Evolutionary conservation across 35 echinoderm and acorn worm species (phyloP).

Genomic region (Stichopus chloronotus): DNA sequence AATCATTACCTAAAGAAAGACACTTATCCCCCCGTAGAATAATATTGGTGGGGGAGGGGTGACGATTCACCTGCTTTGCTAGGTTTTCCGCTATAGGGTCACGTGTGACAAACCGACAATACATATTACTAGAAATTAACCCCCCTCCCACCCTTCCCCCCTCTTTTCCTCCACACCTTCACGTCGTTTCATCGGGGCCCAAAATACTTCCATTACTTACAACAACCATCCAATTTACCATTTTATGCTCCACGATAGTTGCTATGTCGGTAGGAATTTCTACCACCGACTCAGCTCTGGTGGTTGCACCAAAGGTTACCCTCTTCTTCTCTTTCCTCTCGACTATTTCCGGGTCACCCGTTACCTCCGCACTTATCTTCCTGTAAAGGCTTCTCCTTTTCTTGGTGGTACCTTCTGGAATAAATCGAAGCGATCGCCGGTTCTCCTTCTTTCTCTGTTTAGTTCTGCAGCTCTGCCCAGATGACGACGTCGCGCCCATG

Average conservation of each 20-base stretch:
- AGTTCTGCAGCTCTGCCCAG: background rate
- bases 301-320: background rate
- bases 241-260: conserved; percentile 25
- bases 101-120: too few relatives aligned
- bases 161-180: too few relatives aligned
- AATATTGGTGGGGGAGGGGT: too few relatives aligned
- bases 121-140: too few relatives aligned
- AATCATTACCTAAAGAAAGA: too few relatives aligned
- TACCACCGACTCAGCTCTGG: background rate
- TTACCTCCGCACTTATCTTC: background rate
- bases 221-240: conserved; percentile 19
- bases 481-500: background rate
- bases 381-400: background rate
- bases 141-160: too few relatives aligned
- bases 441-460: conserved; percentile 19
- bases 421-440: conserved; percentile 19
- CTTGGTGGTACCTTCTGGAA: conserved; percentile 18
- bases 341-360: background rate
- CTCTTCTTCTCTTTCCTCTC: background rate
- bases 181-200: background rate
- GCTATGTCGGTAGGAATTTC: conserved; percentile 10
- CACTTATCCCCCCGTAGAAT: too few relatives aligned
- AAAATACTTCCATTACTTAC: background rate
- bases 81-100: too few relatives aligned
- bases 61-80: too few relatives aligned